Base-by-base conservation (phyloP, 2,888 invertebrate species). In the Philereme transversata region DNA sequence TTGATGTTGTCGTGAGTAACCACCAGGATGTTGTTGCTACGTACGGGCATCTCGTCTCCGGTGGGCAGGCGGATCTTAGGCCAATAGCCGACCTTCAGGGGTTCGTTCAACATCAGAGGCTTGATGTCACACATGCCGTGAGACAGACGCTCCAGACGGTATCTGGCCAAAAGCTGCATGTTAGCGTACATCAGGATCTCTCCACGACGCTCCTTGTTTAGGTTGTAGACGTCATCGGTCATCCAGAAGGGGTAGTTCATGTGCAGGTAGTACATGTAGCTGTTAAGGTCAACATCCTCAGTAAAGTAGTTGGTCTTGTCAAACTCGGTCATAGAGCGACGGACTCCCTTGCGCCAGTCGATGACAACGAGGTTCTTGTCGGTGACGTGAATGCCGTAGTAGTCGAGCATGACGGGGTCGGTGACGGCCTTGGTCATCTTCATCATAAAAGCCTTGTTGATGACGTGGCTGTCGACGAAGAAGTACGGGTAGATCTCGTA, bases 401-500 rank as follows among this genome's bases (percentile, higher is more conserved):
- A 89, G 74, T 93, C 87, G 63, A 90, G 81, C 65, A 94, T 76
- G 54, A 92, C 83, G 8, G 93, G 93, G 73, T 94, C 90, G 40
- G 88, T 79, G 65, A 90, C 88, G 41, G 93, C 94, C 53, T 94
- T 94, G 72, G 94, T 93, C 91, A 94, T 93, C 78, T 94, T 94
- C 83, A 95, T 90, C 80, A 93, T 89, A 73, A 94, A 93, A 0
- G 95, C 96, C 74, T 95, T 93, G 75, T 95, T 93, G 71, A 97
- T 95, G 73, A 95, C 92, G 74, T 95, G 94, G 72, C 94, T 89
- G 86, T 95, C 95, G 79, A 96, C 94, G 92, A 96, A 96, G 86
- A 94, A 94, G 82, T 96, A 94, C 4, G 97, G 97, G 86, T 95
- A 94, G 81, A 96, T 94, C 86, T 97, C 97, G 79, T 96, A 96